These are phyloP conservation scores for Acanthornis magna DNA, from an alignment of 2,797 vertebrate species.

Conservation along the genomic window DNA sequence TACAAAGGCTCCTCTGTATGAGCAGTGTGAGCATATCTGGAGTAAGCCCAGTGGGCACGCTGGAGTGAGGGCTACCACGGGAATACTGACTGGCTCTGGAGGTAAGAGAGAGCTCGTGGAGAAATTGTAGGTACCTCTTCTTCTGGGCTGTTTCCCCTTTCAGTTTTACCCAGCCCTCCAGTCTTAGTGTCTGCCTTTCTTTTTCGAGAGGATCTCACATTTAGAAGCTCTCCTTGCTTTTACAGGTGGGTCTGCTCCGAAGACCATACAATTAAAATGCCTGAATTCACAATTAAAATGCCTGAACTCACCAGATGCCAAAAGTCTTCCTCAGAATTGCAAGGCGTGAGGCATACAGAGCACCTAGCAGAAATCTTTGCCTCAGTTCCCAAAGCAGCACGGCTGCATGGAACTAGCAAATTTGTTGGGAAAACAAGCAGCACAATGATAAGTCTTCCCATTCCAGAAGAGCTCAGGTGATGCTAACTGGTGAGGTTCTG, in stretches of 20 bases:
- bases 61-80: not conserved
- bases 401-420: not conserved
- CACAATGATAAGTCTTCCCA: accelerated
- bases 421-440: not conserved
- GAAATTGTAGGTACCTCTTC: not conserved
- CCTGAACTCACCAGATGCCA: not conserved
- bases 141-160: not conserved
- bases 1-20: not conserved
- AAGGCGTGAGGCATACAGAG: not conserved
- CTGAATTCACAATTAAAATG: not conserved
- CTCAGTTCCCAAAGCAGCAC: not conserved
- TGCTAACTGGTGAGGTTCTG: not conserved
- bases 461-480: not conserved
- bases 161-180: not conserved
- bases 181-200: not conserved
- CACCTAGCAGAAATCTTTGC: not conserved
- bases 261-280: not conserved
- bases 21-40: not conserved
- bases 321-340: not conserved
- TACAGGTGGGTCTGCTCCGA: not conserved
- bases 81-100: not conserved
- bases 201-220: not conserved
- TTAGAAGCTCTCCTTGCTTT: not conserved
- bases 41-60: not conserved
- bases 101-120: not conserved